A percentile compares a stretch with the other conserved stretches of the same genome.
Evolutionary conservation across 2,888 invertebrate species (phyloP).

Genomic region (Thereva unica): DNA sequence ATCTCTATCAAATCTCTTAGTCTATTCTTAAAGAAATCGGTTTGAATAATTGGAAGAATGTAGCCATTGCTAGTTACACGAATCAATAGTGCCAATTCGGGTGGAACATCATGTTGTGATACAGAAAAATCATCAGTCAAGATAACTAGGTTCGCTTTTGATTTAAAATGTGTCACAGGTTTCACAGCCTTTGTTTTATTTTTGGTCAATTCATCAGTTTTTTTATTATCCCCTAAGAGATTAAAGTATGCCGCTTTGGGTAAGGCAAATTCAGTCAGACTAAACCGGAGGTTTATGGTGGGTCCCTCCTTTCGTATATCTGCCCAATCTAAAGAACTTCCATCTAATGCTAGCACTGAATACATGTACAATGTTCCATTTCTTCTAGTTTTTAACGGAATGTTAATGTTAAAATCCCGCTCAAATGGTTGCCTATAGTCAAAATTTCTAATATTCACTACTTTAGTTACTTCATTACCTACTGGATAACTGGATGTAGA

Average conservation of each 20-base stretch:
- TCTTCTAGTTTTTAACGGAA: conserved; percentile 74
- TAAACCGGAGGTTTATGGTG: conserved; percentile 66
- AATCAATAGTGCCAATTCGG: conserved; percentile 67
- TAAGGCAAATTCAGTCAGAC: conserved; percentile 73
- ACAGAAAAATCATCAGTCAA: conserved; percentile 73
- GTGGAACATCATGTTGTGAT: conserved; percentile 69
- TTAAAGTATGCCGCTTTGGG: conserved; percentile 78
- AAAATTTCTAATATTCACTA: conserved; percentile 67
- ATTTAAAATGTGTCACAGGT: conserved; percentile 78
- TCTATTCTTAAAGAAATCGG: conserved; percentile 82
- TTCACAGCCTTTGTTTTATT: conserved; percentile 46
- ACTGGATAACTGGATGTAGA: conserved; percentile 66
- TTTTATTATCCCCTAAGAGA: conserved; percentile 63
- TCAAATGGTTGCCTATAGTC: conserved; percentile 65
- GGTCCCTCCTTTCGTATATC: conserved; percentile 64
- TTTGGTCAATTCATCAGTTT: background rate
- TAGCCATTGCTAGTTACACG: conserved; percentile 65
- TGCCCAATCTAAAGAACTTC: conserved; percentile 62
- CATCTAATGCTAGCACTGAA: conserved; percentile 68
- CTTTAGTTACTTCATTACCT: conserved; percentile 63
- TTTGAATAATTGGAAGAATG: conserved; percentile 81
- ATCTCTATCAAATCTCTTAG: conserved; percentile 74
- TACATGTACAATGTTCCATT: conserved; percentile 87
- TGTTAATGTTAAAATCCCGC: conserved; percentile 65
- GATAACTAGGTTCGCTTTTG: conserved; percentile 73